These are phyloP conservation scores for Actinia tenebrosa DNA, from an alignment of 64 coral and sea anemone species.

Conservation along the genomic window DNA sequence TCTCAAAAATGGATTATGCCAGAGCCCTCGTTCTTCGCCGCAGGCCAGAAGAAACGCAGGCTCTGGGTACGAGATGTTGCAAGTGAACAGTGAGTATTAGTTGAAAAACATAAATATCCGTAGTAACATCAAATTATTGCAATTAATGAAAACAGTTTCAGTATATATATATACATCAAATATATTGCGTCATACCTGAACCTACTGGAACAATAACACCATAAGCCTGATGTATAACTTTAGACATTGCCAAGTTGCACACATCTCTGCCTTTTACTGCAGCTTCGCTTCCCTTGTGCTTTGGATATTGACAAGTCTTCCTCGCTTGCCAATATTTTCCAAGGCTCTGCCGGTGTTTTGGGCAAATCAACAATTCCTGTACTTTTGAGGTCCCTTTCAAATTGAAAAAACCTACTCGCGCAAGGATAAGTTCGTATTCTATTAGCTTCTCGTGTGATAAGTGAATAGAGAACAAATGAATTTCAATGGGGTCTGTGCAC, in stretches of 20 bases:
- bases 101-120: no score
- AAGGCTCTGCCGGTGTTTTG: slow-evolving; percentile 37
- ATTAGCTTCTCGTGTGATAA: slow-evolving; percentile 8
- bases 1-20: no score
- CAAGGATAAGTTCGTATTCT: slow-evolving; percentile 5
- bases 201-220: slow-evolving; percentile 8
- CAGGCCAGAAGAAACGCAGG: no score
- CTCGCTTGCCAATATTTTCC: slow-evolving; percentile 39
- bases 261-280: slow-evolving; percentile 37
- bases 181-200: neutral
- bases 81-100: no score
- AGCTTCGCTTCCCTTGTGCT: slow-evolving; percentile 23
- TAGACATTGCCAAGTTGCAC: slow-evolving; percentile 20
- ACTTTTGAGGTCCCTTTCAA: neutral
- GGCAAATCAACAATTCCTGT: slow-evolving; percentile 37
- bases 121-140: no score
- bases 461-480: neutral
- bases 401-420: neutral
- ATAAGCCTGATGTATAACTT: slow-evolving; percentile 13
- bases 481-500: slow-evolving; percentile 12
- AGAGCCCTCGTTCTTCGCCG: no score
- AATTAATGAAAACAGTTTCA: no score
- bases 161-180: no score
- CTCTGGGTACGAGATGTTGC: no score
- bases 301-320: slow-evolving; percentile 56